A percentile compares a stretch with the other conserved stretches of the same genome.
Conservation (phyloP, 2,113 vertebrate species). For the Catharus bicknelli region DNA sequence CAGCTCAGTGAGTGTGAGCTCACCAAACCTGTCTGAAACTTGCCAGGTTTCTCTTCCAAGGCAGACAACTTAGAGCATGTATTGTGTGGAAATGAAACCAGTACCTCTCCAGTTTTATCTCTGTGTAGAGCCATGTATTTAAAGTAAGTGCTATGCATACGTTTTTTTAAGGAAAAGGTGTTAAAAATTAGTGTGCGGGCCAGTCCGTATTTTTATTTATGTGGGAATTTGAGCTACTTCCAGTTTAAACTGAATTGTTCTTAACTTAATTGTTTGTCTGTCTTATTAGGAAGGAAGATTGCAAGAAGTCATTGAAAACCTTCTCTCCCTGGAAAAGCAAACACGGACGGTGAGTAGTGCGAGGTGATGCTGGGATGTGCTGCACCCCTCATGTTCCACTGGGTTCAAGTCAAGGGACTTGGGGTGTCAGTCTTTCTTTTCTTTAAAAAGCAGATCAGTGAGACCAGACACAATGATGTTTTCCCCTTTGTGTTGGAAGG, state of each 20-base stretch:
- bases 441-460: not conserved
- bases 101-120: not conserved
- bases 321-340: constrained; percentile 96
- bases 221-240: not conserved
- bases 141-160: not conserved
- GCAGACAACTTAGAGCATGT: not conserved
- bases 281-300: constrained; percentile 89
- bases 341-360: constrained; percentile 88
- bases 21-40: constrained; percentile 14
- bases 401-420: not conserved
- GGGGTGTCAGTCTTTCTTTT: not conserved
- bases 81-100: not conserved
- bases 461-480: too few relatives aligned
- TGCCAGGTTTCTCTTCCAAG: not conserved
- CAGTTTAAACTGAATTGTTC: not conserved
- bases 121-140: not conserved
- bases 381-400: accelerated
- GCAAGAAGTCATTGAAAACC: constrained; percentile 93
- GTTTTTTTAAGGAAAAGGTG: not conserved
- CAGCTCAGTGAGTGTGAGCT: not conserved
- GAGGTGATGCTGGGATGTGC: not conserved
- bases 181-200: not conserved
- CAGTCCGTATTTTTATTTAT: not conserved
- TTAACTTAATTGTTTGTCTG: constrained; percentile 3
- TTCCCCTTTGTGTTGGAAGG: not conserved